A percentile compares a stretch with the other conserved stretches of the same genome.
phyloP scores from a whole-genome alignment of 2,888 invertebrate species.

The Polymixis flavicincta region DNA sequence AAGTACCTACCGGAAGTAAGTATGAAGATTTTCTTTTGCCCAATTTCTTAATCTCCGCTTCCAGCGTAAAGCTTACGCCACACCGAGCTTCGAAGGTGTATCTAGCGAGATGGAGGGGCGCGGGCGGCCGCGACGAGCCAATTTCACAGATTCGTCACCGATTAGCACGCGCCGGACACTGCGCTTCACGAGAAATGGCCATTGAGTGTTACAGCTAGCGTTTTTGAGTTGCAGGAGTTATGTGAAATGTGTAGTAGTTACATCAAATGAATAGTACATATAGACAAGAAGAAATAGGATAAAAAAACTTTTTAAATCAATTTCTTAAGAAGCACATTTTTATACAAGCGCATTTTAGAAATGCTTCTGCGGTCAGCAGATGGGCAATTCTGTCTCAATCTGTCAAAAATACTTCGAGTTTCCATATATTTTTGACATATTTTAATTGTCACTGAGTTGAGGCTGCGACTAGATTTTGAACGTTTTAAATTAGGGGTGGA shows the following conservation, averaged over 20 bases:
- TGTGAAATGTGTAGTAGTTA: too few relatives aligned
- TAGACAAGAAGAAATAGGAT: too few relatives aligned
- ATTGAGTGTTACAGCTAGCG: not conserved
- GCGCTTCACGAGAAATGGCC: constrained; percentile 68
- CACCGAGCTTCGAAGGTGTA: constrained; percentile 64
- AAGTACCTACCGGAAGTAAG: too few relatives aligned
- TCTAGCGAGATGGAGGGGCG: constrained; percentile 69
- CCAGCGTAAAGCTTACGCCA: constrained; percentile 32
- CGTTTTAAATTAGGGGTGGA: too few relatives aligned
- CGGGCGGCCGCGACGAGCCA: constrained; percentile 80
- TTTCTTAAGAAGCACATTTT: not conserved
- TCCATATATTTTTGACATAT: too few relatives aligned
- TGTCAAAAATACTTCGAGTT: too few relatives aligned
- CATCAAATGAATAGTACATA: not conserved
- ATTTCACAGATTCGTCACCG: constrained; percentile 88
- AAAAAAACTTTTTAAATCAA: not conserved
- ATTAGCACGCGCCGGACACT: constrained; percentile 84
- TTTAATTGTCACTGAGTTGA: too few relatives aligned
- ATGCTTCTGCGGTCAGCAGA: not conserved
- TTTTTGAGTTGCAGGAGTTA: not conserved
- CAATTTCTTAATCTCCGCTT: constrained; percentile 19
- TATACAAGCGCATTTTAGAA: too few relatives aligned
- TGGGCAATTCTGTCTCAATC: too few relatives aligned
- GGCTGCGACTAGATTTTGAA: too few relatives aligned
- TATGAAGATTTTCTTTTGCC: not conserved